Evolutionary conservation across 2,113 vertebrate species (phyloP).

Genomic region (Cryptotis parvus): DNA sequence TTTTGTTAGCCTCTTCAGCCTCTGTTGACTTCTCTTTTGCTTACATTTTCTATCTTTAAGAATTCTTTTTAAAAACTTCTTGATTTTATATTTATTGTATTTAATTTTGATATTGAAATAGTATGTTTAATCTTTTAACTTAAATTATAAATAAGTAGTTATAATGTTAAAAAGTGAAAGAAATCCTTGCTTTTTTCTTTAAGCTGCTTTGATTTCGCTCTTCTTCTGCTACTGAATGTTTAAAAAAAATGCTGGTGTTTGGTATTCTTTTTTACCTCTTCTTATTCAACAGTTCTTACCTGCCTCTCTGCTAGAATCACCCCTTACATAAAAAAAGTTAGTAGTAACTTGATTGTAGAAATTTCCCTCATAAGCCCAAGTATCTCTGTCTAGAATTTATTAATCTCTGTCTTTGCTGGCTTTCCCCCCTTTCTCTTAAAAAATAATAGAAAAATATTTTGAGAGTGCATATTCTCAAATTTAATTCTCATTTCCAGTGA

Average conservation of each 20-base stretch:
- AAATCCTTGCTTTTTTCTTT: not conserved
- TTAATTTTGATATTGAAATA: too few relatives aligned
- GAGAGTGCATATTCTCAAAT: not conserved
- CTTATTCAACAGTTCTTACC: not conserved
- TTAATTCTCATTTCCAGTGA: not conserved
- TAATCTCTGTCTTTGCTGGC: not conserved
- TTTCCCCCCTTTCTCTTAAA: not conserved
- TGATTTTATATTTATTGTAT: too few relatives aligned
- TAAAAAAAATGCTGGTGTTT: not conserved
- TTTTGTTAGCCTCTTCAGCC: too few relatives aligned
- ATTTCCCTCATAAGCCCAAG: not conserved
- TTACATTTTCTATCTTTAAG: too few relatives aligned
- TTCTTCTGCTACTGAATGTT: not conserved
- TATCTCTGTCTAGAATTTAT: not conserved
- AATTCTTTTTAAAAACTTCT: too few relatives aligned
- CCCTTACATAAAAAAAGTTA: not conserved
- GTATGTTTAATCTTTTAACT: too few relatives aligned
- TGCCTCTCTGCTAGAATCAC: not conserved
- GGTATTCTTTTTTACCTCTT: not conserved
- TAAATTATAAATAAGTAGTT: too few relatives aligned
- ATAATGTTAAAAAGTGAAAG: too few relatives aligned
- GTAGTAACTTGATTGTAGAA: not conserved
- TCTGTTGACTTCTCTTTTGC: too few relatives aligned
- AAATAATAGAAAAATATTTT: slow-evolving; percentile 33
- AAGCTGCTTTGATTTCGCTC: not conserved